A percentile compares a stretch with the other conserved stretches of the same genome.
phyloP scores from a whole-genome alignment of 2,797 vertebrate genomes.

The Saguinus oedipus region DNA sequence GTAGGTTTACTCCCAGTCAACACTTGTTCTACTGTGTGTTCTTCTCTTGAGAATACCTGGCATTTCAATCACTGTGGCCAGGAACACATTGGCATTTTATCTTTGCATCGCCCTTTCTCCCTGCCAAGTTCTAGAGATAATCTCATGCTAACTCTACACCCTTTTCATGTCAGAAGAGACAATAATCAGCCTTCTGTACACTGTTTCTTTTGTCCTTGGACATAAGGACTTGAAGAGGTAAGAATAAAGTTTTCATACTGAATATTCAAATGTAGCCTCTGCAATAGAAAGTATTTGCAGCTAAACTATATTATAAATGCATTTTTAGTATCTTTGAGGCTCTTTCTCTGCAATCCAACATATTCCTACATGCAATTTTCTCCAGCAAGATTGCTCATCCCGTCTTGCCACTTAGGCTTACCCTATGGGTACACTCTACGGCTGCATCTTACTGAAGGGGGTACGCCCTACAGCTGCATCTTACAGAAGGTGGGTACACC shows the following conservation, averaged over 20 bases:
- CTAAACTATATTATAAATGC: not conserved
- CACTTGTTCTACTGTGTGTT: not conserved
- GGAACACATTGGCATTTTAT: not conserved
- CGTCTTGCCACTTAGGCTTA: not conserved
- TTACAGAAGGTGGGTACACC: not conserved
- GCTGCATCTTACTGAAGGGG: not conserved
- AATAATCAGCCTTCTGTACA: not conserved
- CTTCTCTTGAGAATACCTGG: not conserved
- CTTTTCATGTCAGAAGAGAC: constrained; percentile 22
- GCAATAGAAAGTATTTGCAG: not conserved
- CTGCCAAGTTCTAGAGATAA: not conserved
- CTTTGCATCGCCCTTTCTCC: not conserved
- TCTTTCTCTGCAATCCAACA: not conserved
- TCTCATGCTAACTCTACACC: not conserved
- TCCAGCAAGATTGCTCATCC: not conserved
- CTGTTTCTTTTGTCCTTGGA: constrained; percentile 51
- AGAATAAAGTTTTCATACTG: not conserved
- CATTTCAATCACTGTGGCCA: not conserved
- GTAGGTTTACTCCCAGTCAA: too few relatives aligned
- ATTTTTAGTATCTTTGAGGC: not conserved
- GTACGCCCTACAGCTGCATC: not conserved
- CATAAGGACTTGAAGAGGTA: not conserved
- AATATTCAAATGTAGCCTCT: not conserved
- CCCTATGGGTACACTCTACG: not conserved
- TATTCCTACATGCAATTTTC: not conserved